Base-by-base conservation (phyloP, 35 echinoderm and acorn worm species). In the Strongylocentrotus purpuratus region DNA sequence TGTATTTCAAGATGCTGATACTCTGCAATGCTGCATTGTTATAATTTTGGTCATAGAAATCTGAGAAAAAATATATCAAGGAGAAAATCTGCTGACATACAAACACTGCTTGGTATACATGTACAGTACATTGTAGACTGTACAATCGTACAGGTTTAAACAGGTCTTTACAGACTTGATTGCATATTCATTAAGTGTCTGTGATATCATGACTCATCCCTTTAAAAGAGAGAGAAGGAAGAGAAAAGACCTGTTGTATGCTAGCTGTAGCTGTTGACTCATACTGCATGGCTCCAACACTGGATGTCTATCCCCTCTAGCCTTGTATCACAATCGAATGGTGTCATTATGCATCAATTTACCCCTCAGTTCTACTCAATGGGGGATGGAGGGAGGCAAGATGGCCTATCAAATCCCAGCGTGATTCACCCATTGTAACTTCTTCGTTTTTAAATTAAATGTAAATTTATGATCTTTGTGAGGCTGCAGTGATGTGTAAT, bases 261-360 rank as follows among this genome's bases (percentile, higher is more conserved):
- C 65, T 28, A 28, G 65, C 65, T 78, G 28, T n/a, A 78, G 65
- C 20, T 28, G 25, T 78, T 78, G 65, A 78, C 65, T 78, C 65
- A 78, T 78, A 78, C 65, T 78, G 65, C 65, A 28, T 78, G 65
- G 65, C 65, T 78, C 65, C 65, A 78, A 78, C 65, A n/a, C 65
- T 78, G 65, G 25, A 28, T n/a, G 22, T 28, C 65, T 78, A 78
- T n/a, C 65, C 65, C 65, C 65, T 78, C 65, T n/a, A 78, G 65
- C 28, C 17, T 15, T 78, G 65, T 78, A 78, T 78, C 65, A 78
- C 65, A n/a, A 78, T 78, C 28, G 65, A 8, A 15, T 78, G 65
- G 65, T 78, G 65, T 78, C 65, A 78, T 78, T 78, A 78, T 78
- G 65, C 65, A 78, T 78, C 65, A 78, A 78, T 78, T 78, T 78